Evolutionary conservation across 2,888 invertebrate genomes (phyloP).

Genomic region (Dasysyrphus albostriatus): DNA sequence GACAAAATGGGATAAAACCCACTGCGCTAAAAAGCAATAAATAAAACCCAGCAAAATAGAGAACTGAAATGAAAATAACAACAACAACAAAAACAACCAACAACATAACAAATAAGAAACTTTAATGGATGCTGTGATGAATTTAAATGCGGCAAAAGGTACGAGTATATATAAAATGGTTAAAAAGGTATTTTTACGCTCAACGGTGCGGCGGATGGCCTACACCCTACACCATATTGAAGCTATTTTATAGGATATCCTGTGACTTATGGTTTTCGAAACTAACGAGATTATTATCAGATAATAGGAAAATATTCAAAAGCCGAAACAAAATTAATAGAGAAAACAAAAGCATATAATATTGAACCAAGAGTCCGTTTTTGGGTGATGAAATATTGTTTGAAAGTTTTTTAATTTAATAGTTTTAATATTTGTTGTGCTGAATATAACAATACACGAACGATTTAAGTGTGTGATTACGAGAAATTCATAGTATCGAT

Average conservation of each 20-base stretch:
- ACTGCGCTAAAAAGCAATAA: constrained; percentile 1
- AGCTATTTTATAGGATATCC: constrained; percentile 5
- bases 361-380: too few relatives aligned
- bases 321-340: constrained; percentile 21
- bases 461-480: too few relatives aligned
- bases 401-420: too few relatives aligned
- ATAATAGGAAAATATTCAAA: constrained; percentile 15
- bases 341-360: too few relatives aligned
- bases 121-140: constrained; percentile 26
- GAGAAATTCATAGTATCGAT: too few relatives aligned
- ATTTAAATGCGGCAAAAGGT: constrained; percentile 19
- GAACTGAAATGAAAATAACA: not conserved
- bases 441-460: too few relatives aligned
- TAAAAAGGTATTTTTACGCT: constrained; percentile 20
- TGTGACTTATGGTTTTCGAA: not conserved
- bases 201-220: not conserved
- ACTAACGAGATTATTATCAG: constrained; percentile 23
- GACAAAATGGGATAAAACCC: not conserved
- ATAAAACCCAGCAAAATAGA: constrained; percentile 4
- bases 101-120: not conserved
- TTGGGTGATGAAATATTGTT: too few relatives aligned
- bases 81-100: not conserved
- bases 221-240: too few relatives aligned
- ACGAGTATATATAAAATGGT: constrained; percentile 10
- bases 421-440: too few relatives aligned